These are phyloP conservation scores for Cephus pygmeus DNA, from an alignment of 2,888 invertebrate genomes.

Conservation along the genomic window DNA sequence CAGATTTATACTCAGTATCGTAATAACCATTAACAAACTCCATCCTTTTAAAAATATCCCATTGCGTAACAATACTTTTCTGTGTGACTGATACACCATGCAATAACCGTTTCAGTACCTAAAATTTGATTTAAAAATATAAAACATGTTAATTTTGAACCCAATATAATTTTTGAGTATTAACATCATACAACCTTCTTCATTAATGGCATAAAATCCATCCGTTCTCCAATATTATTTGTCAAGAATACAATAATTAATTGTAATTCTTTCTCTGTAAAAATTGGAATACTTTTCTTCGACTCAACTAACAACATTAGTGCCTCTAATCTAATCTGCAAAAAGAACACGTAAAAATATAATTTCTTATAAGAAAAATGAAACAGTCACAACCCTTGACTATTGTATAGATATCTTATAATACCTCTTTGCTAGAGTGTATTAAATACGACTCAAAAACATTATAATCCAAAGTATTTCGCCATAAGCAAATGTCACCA, in stretches of 20 bases:
- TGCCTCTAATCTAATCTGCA: constrained; percentile 75
- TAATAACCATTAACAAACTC: background rate
- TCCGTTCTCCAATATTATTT: constrained; percentile 78
- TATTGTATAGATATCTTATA: background rate
- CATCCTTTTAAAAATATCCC: background rate
- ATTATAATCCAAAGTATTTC: constrained; percentile 68
- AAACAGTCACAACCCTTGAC: constrained; percentile 22
- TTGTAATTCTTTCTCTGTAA: constrained; percentile 72
- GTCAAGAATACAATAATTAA: constrained; percentile 73
- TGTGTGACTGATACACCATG: background rate
- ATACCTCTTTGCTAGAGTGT: constrained; percentile 72
- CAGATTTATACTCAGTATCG: too few relatives aligned
- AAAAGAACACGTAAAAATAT: constrained; percentile 36
- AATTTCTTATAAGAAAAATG: constrained; percentile 20
- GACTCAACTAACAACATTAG: constrained; percentile 79
- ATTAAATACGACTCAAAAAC: constrained; percentile 70
- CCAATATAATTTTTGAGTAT: background rate
- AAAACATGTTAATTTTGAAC: background rate
- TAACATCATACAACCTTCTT: constrained; percentile 72
- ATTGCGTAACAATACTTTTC: background rate
- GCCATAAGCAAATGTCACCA: constrained; percentile 65
- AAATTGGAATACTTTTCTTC: constrained; percentile 77
- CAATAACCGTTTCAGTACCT: background rate
- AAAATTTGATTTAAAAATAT: background rate
- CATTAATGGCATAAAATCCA: constrained; percentile 75